A percentile compares a stretch with the other conserved stretches of the same genome.
Evolutionary conservation across 2,888 invertebrate genomes (phyloP).

Genomic region (Nudaria mundana): DNA sequence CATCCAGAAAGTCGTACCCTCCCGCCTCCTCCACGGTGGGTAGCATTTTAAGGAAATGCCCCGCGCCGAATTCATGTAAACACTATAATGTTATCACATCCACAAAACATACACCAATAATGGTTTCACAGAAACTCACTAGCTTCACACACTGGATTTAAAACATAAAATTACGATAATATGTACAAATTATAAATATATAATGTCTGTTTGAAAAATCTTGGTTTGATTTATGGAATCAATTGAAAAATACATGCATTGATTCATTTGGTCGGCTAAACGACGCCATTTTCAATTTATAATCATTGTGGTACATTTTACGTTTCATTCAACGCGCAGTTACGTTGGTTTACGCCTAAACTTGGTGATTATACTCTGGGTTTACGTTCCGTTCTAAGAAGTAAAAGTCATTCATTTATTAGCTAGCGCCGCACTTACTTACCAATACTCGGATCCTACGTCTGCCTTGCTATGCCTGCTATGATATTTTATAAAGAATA

Average conservation of each 20-base stretch:
- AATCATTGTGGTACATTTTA: constrained; percentile 22
- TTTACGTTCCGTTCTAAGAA: too few relatives aligned
- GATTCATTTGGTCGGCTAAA: constrained; percentile 72
- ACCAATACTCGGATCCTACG: too few relatives aligned
- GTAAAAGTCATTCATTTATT: too few relatives aligned
- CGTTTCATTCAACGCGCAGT: constrained; percentile 13
- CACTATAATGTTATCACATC: constrained; percentile 52
- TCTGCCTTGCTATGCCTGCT: too few relatives aligned
- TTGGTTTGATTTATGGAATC: constrained; percentile 33
- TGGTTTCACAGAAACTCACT: constrained; percentile 46
- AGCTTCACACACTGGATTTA: constrained; percentile 37
- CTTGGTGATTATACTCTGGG: too few relatives aligned
- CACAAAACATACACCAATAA: constrained; percentile 57
- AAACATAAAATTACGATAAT: constrained; percentile 34
- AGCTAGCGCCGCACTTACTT: too few relatives aligned
- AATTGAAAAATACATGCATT: constrained; percentile 58
- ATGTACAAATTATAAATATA: constrained; percentile 24
- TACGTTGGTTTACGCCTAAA: too few relatives aligned
- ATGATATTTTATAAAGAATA: too few relatives aligned
- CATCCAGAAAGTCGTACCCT: constrained; percentile 92
- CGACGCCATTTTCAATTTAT: constrained; percentile 78
- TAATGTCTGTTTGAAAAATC: constrained; percentile 13
- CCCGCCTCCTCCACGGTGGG: constrained; percentile 78
- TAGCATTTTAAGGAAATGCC: constrained; percentile 66
- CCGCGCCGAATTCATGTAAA: constrained; percentile 74